Percentiles rank a stretch among this genome's conserved stretches.
Evolutionary conservation across 2,113 vertebrate species (phyloP).

Genomic region (Tamias sibiricus): DNA sequence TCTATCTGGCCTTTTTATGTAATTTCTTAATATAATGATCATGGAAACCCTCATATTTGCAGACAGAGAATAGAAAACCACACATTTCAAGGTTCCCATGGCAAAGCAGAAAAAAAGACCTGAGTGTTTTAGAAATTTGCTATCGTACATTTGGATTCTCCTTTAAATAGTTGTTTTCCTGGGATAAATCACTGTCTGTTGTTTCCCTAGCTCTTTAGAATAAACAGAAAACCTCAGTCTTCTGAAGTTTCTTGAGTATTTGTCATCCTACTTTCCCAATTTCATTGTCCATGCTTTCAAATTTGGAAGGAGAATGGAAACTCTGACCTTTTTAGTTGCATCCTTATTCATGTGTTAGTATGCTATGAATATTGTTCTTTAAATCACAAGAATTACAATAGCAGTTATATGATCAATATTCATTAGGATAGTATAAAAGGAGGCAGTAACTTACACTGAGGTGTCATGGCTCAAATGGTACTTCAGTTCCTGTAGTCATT

Average conservation of each 20-base stretch:
- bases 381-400: neutral
- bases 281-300: neutral
- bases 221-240: neutral
- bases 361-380: neutral
- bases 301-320: constrained; percentile 17
- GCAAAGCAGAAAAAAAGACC: constrained; percentile 8
- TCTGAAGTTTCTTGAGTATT: neutral
- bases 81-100: neutral
- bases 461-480: neutral
- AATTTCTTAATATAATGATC: neutral
- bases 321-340: neutral
- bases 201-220: neutral
- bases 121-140: neutral
- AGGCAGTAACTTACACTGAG: neutral
- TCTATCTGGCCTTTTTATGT: neutral
- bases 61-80: neutral
- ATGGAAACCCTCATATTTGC: neutral
- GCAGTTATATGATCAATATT: neutral
- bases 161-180: neutral
- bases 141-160: neutral
- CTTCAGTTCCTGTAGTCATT: neutral
- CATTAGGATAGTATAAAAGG: neutral
- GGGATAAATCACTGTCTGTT: neutral
- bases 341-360: neutral
- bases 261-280: neutral